Evolutionary conservation across 2,113 vertebrate species (phyloP), one percentile per base, ranked within the genome.

Genomic region (Mormoops blainvillei): DNA sequence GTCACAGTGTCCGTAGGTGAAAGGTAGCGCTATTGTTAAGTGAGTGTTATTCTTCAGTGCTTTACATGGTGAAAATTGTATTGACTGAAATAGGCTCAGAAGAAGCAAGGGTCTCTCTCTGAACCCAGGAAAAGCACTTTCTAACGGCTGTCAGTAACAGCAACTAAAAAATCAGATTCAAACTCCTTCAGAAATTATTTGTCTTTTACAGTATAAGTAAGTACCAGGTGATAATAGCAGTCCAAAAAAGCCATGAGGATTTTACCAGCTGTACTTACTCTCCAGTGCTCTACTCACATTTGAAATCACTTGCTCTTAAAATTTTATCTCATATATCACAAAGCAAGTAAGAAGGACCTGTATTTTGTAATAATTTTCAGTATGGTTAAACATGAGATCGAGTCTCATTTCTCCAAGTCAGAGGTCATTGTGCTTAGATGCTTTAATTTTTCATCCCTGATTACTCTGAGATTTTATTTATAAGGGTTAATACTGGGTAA

Each of bases 351-450:
- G 68, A 95, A 89, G 11, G 77, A 86, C 71, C 67, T 56, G 3
- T 87, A 13, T 88, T n/a, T 89, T 84, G 0, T 63, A 77, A 76
- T 85, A 89, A 90, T 90, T 92, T 83, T 95, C 61, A 89, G 0
- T 68, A 15, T 63, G 13, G 14, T 91, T 91, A 95, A 90, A 73
- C 33, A 56, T 36, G 7, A 91, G 13, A 65, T 73, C 38, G 26
- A 83, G 63, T 91, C 91, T 89, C 76, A 65, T 91, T 89, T 94
- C 86, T 61, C 22, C 76, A 63, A 96, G 38, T 89, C 28, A 63
- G 8, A 77, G 45, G 56, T 93, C 71, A 73, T 26, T 74, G 10
- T 92, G 22, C 33, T 52, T 87, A 48, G 20, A 73, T 67, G 26
- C 36, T 89, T 50, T 54, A 6, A 31, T 84, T 84, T 92, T 89